A percentile compares a stretch with the other conserved stretches of the same genome.
These are phyloP conservation scores for Lepus europaeus DNA, from an alignment of 2,113 vertebrate genomes.

Conservation along the genomic window DNA sequence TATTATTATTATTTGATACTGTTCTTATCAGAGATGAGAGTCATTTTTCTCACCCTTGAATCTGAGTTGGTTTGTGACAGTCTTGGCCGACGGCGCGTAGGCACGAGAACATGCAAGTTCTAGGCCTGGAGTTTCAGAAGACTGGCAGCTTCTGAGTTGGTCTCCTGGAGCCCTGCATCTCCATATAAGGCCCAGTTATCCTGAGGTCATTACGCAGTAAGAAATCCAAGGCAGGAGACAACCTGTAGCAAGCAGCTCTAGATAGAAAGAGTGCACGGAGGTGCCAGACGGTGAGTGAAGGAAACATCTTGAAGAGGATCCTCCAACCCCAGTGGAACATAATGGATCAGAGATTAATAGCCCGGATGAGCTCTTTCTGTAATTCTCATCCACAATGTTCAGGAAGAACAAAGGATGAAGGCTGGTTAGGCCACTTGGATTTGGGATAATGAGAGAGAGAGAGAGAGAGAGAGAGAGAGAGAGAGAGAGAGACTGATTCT, in stretches of 20 bases:
- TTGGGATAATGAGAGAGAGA: background rate
- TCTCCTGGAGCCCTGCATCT: background rate
- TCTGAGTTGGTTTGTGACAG: background rate
- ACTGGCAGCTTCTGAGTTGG: background rate
- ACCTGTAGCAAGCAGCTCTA: background rate
- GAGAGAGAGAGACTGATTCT: too few relatives aligned
- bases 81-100: background rate
- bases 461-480: background rate
- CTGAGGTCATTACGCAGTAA: background rate
- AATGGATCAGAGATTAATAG: background rate
- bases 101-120: background rate
- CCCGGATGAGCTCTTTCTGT: background rate
- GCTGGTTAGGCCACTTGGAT: background rate
- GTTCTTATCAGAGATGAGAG: background rate
- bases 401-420: constrained; percentile 6
- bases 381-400: background rate
- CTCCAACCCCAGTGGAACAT: background rate
- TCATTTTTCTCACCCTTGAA: background rate
- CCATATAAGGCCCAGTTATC: background rate
- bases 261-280: background rate
- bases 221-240: background rate
- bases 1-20: background rate
- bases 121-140: background rate
- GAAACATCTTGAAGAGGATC: background rate
- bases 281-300: background rate